Percentiles rank a stretch among this genome's conserved stretches.
Evolutionary conservation across 2,113 vertebrate species (phyloP).

Genomic region (Rutilus rutilus): DNA sequence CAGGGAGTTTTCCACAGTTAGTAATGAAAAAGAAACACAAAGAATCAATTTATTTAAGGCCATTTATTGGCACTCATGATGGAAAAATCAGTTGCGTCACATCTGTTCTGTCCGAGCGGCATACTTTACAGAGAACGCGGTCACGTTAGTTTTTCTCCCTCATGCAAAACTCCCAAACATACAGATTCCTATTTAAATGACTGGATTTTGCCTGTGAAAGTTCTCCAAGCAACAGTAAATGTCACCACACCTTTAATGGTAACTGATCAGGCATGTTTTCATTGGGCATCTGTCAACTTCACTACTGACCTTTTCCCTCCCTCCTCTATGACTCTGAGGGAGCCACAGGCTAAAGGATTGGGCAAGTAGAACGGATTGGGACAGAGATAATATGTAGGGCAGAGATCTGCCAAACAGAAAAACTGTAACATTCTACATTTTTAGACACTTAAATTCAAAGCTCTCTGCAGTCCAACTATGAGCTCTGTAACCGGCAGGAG

Average conservation of each 20-base stretch:
- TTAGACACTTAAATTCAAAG: not conserved
- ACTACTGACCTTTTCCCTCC: constrained; percentile 1
- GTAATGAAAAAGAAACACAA: not conserved
- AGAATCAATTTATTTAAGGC: not conserved
- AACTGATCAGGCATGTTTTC: not conserved
- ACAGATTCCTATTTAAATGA: not conserved
- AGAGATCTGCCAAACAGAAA: constrained; percentile 2
- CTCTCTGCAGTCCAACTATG: not conserved
- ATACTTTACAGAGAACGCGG: not conserved
- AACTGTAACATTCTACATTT: not conserved
- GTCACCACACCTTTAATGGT: not conserved
- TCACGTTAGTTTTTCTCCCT: not conserved
- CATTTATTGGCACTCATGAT: constrained; percentile 2
- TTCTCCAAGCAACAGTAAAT: not conserved
- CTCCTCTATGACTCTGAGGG: constrained; percentile 13
- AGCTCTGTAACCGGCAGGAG: not conserved
- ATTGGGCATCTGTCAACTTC: not conserved
- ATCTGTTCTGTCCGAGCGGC: not conserved
- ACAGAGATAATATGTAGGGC: not conserved
- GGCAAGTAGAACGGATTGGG: not conserved
- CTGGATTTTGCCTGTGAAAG: not conserved
- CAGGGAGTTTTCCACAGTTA: not conserved
- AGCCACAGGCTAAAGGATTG: not conserved
- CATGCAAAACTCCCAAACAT: not conserved
- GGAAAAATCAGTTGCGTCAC: not conserved